Percentiles rank a stretch among this genome's conserved stretches.
Evolutionary conservation across 2,888 invertebrate species (phyloP).

Genomic region (Odontocolon sp.): DNA sequence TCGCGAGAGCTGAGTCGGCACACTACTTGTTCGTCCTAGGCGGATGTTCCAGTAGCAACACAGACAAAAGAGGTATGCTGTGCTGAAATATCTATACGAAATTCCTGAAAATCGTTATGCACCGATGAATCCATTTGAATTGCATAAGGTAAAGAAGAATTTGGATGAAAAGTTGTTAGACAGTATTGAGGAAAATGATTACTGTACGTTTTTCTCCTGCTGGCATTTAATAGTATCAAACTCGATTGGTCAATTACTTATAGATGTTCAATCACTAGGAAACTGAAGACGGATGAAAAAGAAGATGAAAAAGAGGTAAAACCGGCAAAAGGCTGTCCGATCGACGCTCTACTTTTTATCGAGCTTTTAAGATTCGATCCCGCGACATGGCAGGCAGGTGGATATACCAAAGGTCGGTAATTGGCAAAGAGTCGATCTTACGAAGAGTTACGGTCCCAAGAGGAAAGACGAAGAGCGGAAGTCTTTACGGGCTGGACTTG

Average conservation of each 20-base stretch:
- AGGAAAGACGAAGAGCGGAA: slow-evolving; percentile 29
- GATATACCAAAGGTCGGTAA: slow-evolving; percentile 56
- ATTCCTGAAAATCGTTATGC: background rate
- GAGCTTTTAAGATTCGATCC: slow-evolving; percentile 51
- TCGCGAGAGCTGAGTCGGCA: slow-evolving; percentile 55
- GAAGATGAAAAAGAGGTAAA: slow-evolving; percentile 5
- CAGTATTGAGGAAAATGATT: background rate
- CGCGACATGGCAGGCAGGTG: slow-evolving; percentile 34
- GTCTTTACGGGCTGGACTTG: slow-evolving; percentile 61
- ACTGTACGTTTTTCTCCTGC: background rate
- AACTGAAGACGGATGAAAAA: slow-evolving; percentile 21
- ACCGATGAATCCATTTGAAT: background rate
- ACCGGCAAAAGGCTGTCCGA: slow-evolving; percentile 22
- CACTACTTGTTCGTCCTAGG: background rate
- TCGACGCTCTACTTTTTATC: slow-evolving; percentile 41
- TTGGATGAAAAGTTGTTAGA: background rate
- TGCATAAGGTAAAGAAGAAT: background rate
- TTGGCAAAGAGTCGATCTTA: slow-evolving; percentile 60
- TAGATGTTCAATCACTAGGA: slow-evolving; percentile 34
- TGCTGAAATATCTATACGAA: background rate
- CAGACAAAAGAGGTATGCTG: slow-evolving; percentile 7
- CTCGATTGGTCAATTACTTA: slow-evolving; percentile 55
- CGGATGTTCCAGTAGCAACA: background rate
- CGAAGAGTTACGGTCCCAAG: slow-evolving; percentile 28
- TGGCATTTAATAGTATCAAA: slow-evolving; percentile 35